phyloP scores from a whole-genome alignment of 1,140 invertebrate species.

The Drosophila biarmipes region DNA sequence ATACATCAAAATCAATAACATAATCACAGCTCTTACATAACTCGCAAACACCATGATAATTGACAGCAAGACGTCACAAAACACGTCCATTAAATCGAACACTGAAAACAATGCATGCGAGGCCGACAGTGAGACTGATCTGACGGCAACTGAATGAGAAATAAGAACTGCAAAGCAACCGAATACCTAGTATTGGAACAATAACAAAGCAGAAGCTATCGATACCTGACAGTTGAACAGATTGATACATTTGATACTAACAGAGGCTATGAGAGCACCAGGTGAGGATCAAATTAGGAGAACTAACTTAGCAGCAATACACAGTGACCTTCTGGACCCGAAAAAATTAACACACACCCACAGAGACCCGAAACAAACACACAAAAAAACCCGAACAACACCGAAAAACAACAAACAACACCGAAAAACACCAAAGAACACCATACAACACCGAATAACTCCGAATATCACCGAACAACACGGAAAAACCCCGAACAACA shows the following conservation, averaged over 20 bases:
- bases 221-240: slow-evolving; percentile 10
- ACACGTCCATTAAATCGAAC: slow-evolving; percentile 4
- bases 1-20: slow-evolving; percentile 2
- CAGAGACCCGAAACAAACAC: neutral
- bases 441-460: neutral
- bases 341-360: neutral
- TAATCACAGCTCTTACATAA: slow-evolving; percentile 4
- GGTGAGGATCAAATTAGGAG: slow-evolving; percentile 10
- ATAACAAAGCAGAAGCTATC: neutral
- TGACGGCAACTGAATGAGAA: slow-evolving; percentile 17
- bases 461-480: neutral
- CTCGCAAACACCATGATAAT: slow-evolving; percentile 2
- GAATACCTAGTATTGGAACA: slow-evolving; percentile 17
- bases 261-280: neutral
- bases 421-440: too few species aligned
- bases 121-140: neutral
- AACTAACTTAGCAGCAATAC: slow-evolving; percentile 21
- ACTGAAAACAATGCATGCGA: neutral
- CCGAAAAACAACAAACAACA: neutral
- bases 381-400: neutral
- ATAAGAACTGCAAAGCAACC: slow-evolving; percentile 22
- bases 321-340: slow-evolving; percentile 6
- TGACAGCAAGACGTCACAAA: slow-evolving; percentile 10
- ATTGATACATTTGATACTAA: neutral
- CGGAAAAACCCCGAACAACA: neutral